These are phyloP conservation scores for Neosilurus hyrtlii DNA, from an alignment of 2,797 vertebrate genomes.

Conservation along the genomic window DNA sequence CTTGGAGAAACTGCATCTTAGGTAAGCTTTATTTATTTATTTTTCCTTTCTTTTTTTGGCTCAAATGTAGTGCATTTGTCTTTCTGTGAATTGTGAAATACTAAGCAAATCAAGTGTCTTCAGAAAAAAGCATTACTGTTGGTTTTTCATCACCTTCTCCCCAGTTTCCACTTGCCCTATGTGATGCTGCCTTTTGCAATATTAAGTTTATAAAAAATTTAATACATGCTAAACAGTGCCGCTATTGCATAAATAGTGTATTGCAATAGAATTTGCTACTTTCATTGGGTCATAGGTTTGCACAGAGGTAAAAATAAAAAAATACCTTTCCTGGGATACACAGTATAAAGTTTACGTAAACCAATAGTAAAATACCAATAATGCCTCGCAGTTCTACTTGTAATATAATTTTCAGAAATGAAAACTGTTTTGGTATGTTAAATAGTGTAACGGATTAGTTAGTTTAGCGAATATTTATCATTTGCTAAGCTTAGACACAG, in stretches of 20 bases:
- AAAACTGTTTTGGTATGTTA: conserved; percentile 24
- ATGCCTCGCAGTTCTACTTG: conserved; percentile 15
- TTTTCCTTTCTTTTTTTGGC: neutral
- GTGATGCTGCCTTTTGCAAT: conserved; percentile 27
- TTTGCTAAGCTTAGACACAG: conserved; percentile 8
- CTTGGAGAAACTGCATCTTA: conserved; percentile 97
- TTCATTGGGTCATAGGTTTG: conserved; percentile 27
- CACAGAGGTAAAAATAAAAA: conserved; percentile 30
- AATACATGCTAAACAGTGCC: conserved; percentile 30
- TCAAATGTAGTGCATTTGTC: conserved; percentile 7
- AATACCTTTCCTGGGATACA: neutral
- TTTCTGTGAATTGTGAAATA: conserved; percentile 38
- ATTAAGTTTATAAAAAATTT: conserved; percentile 42
- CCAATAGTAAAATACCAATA: conserved; percentile 26
- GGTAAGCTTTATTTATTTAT: conserved; percentile 68
- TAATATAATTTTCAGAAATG: neutral
- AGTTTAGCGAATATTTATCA: conserved; percentile 33
- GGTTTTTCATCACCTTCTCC: conserved; percentile 30
- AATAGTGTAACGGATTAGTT: conserved; percentile 22
- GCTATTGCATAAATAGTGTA: conserved; percentile 39
- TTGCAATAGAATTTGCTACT: conserved; percentile 23
- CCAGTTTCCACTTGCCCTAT: conserved; percentile 27
- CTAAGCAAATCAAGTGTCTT: conserved; percentile 32
- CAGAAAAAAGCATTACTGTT: conserved; percentile 18
- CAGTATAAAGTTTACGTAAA: conserved; percentile 9